phyloP scores from a whole-genome alignment of 2,888 invertebrate species.

The Drosophila borborema region DNA sequence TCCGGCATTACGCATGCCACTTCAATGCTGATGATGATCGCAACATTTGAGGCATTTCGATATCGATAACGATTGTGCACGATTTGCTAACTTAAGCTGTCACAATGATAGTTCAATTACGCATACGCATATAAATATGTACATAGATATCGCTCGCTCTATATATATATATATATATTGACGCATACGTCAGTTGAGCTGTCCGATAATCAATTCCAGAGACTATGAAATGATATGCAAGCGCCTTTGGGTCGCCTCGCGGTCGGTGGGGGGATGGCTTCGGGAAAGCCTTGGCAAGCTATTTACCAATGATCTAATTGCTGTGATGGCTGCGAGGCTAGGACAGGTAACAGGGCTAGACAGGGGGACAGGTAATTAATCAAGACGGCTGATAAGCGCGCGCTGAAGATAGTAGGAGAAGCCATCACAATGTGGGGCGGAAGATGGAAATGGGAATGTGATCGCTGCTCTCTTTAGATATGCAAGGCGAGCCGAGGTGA shows the following conservation, averaged over 20 bases:
- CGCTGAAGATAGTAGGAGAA: conserved; percentile 12
- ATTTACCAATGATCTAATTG: conserved; percentile 46
- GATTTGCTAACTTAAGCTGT: background rate
- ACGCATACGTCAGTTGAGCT: conserved; percentile 25
- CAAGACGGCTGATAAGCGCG: conserved; percentile 41
- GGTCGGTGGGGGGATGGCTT: background rate
- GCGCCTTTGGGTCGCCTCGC: background rate
- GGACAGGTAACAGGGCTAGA: background rate
- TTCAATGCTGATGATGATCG: conserved; percentile 39
- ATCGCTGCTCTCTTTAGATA: background rate
- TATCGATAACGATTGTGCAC: conserved; percentile 29
- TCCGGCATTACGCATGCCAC: conserved; percentile 17
- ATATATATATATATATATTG: background rate
- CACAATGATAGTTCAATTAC: conserved; percentile 6
- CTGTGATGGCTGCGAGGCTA: background rate
- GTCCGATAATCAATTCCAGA: conserved; percentile 25
- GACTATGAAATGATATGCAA: conserved; percentile 21
- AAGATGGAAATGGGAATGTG: background rate
- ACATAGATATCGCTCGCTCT: background rate
- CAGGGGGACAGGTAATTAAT: conserved; percentile 34
- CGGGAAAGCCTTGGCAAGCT: conserved; percentile 33
- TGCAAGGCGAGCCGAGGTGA: background rate
- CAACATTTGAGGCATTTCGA: conserved; percentile 24
- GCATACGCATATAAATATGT: background rate
- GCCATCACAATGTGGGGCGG: background rate